A percentile compares a stretch with the other conserved stretches of the same genome.
These are phyloP conservation scores for Picus viridis DNA, from an alignment of 2,797 vertebrate species.

Conservation along the genomic window DNA sequence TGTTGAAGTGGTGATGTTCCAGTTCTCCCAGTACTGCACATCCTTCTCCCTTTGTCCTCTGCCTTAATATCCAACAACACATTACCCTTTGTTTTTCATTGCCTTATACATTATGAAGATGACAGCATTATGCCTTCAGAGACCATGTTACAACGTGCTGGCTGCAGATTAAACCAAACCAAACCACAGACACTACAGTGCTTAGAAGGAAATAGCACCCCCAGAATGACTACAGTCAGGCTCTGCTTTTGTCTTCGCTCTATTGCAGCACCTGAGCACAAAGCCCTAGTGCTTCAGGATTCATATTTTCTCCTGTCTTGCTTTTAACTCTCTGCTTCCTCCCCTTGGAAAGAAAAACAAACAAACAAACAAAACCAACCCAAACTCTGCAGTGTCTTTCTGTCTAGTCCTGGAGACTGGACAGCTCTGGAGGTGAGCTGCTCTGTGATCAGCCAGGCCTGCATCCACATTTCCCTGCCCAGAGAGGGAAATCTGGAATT, in stretches of 20 bases:
- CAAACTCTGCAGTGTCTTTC: not conserved
- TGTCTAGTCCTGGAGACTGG: no score
- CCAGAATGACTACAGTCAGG: not conserved
- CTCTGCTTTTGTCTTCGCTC: not conserved
- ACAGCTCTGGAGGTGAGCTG: not conserved
- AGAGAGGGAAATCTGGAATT: not conserved
- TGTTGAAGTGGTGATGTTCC: constrained; percentile 29
- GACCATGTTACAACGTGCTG: not conserved
- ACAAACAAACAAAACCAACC: no score
- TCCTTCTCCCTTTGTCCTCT: constrained; percentile 20
- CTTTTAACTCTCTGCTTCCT: not conserved
- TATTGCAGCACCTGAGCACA: not conserved
- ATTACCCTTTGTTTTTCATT: not conserved
- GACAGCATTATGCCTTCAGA: not conserved
- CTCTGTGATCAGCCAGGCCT: not conserved
- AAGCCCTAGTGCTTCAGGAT: not conserved
- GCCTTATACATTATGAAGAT: constrained; percentile 28
- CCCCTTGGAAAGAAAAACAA: rapidly evolving
- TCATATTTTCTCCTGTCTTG: not conserved
- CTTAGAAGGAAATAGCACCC: not conserved
- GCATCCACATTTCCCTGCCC: not conserved
- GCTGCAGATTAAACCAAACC: not conserved
- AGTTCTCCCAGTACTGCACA: not conserved
- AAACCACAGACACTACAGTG: not conserved
- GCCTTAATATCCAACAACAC: not conserved